A percentile compares a stretch with the other conserved stretches of the same genome.
Evolutionary conservation across 2,113 vertebrate species (phyloP).

Genomic region (Sialia sialis): DNA sequence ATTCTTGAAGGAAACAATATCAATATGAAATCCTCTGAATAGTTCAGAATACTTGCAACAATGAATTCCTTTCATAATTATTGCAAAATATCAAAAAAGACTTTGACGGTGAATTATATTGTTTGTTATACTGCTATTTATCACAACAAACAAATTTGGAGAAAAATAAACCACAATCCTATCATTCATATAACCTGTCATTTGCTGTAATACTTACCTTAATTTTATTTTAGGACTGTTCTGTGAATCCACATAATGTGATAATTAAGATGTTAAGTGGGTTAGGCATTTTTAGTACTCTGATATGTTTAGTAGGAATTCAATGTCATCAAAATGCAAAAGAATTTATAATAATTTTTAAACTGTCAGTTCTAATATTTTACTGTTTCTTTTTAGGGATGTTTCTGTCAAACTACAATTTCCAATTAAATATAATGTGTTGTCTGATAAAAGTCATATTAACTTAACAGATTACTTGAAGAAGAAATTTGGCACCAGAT

Average conservation of each 20-base stretch:
- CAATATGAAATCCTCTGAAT: not conserved
- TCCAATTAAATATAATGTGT: not conserved
- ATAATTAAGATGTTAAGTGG: not conserved
- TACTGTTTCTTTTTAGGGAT: not conserved
- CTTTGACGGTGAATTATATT: not conserved
- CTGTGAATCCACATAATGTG: not conserved
- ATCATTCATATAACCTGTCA: not conserved
- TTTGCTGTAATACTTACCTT: not conserved
- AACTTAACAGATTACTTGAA: not conserved
- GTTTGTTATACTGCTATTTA: not conserved
- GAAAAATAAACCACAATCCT: not conserved
- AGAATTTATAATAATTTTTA: not conserved
- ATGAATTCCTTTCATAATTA: not conserved
- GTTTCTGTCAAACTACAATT: not conserved
- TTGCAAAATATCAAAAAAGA: not conserved
- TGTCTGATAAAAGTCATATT: not conserved
- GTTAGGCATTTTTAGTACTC: not conserved
- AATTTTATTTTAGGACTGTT: not conserved
- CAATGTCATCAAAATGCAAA: not conserved
- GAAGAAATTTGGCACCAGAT: not conserved
- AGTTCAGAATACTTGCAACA: not conserved
- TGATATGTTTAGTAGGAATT: not conserved
- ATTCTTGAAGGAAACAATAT: not conserved
- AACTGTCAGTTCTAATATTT: not conserved
- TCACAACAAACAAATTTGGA: not conserved